These are phyloP conservation scores for Scaptodrosophila latifasciaeformis DNA, from an alignment of 2,888 invertebrate species.

Conservation along the genomic window DNA sequence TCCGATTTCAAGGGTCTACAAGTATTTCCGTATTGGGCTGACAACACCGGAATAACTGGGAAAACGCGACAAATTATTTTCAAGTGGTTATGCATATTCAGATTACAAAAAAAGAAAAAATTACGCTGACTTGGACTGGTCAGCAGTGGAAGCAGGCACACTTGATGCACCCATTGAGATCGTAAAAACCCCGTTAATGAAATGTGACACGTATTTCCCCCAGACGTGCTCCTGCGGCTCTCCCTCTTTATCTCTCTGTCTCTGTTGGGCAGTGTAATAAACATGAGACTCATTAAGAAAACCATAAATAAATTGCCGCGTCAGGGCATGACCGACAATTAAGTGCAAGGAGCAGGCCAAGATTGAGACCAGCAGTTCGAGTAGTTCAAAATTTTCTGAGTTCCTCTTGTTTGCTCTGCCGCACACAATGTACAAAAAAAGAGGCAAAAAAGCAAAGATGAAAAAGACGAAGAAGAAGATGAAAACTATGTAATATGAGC, in stretches of 20 bases:
- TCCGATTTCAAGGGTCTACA: conserved; percentile 30
- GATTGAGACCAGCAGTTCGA: conserved; percentile 2
- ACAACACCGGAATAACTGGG: conserved; percentile 48
- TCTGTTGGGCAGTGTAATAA: conserved; percentile 43
- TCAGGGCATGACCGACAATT: conserved; percentile 63
- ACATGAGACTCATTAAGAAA: conserved; percentile 68
- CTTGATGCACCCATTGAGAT: neutral
- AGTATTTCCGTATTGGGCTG: conserved; percentile 48
- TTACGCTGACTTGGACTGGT: conserved; percentile 50
- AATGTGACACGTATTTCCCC: conserved; percentile 63
- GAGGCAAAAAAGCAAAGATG: no score
- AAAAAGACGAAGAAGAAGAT: no score
- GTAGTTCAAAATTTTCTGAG: no score
- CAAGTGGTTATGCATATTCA: conserved; percentile 64
- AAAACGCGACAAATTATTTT: conserved; percentile 54
- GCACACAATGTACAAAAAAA: no score
- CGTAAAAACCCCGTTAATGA: conserved; percentile 48
- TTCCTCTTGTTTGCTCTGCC: neutral
- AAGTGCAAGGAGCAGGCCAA: conserved; percentile 48
- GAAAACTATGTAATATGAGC: conserved; percentile 59
- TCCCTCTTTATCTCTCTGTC: conserved; percentile 6
- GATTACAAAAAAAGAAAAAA: conserved; percentile 49
- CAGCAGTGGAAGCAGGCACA: conserved; percentile 13
- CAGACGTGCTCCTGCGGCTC: no score
- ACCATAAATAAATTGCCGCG: conserved; percentile 69